Evolutionary conservation across 2,113 vertebrate species (phyloP).

Genomic region (Rhagologus leucostigma): DNA sequence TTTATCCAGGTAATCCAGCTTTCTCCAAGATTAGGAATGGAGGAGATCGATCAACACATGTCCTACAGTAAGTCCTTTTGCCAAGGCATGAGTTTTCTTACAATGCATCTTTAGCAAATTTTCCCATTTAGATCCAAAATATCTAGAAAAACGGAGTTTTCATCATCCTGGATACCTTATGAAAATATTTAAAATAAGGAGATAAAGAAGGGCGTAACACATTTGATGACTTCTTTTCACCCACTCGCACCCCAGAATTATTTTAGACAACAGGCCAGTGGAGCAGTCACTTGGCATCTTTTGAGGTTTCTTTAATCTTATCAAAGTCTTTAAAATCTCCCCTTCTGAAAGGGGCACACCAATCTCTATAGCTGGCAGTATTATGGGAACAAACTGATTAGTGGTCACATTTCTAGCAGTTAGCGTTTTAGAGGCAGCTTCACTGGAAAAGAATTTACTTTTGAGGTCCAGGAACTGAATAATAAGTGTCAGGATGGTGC

Average conservation of each 20-base stretch:
- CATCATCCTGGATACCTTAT: neutral
- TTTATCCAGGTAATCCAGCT: neutral
- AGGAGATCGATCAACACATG: neutral
- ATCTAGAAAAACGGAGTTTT: neutral
- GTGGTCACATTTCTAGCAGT: neutral
- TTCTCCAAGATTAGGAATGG: neutral
- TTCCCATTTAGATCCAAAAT: neutral
- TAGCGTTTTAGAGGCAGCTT: conserved; percentile 5
- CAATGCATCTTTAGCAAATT: neutral
- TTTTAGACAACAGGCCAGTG: neutral
- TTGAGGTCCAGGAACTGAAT: neutral
- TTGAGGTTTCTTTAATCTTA: neutral
- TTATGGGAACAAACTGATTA: neutral
- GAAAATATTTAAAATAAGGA: neutral
- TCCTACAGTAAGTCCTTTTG: neutral
- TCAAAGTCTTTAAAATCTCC: neutral
- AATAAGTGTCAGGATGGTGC: neutral
- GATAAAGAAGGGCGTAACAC: neutral
- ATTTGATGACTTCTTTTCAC: neutral
- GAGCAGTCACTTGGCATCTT: neutral
- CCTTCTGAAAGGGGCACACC: neutral
- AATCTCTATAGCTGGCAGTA: neutral
- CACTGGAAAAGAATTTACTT: conserved; percentile 4
- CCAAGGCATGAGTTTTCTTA: neutral
- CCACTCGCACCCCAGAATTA: neutral